Base-by-base conservation (phyloP, 2,113 vertebrate genomes). In the Nipponia nippon region DNA sequence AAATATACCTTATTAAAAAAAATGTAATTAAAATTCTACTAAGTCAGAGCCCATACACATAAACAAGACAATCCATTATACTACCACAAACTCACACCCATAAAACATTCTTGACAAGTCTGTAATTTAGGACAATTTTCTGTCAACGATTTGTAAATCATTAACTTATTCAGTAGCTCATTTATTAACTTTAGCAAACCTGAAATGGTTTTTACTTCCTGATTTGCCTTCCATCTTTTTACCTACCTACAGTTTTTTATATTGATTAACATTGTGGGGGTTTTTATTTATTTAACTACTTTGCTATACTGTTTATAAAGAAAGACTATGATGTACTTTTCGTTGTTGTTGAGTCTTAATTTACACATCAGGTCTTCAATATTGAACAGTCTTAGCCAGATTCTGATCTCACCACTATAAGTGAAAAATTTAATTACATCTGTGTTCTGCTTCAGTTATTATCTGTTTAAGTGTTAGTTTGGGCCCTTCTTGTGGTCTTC, bases 31-130 rank as follows among this genome's bases (percentile, higher is more conserved):
- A 78, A 65, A 86, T 53, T 86, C 76, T 70, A 26, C 40, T 92
- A 73, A 92, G 83, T 77, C 67, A 95, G 67, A 34, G 8, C 20
- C n/a, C 38, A 67, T 6, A 52, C 52, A 34, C 30, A 95, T 93
- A 94, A 94, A 95, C 73, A 89, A 92, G 66, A 69, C 47, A 63
- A 91, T 90, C 55, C 70, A 84, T 93, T 94, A 91, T 52, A 56
- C 40, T 78, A 81, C 42, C 50, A 71, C 61, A 91, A 94, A 79
- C 27, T 83, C 52, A 82, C 26, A 55, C 20, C 16, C 73, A 84
- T 94, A 87, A 95, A 93, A 72, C 44, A 46, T 72, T 83, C 44
- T 72, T 93, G 84, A 82, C 61, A 96, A 67, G n/a, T 61, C 52
- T 55, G 42, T 73, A 87, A 94, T 90, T 89, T 75, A 93, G 62